phyloP scores from a whole-genome alignment of 2,888 invertebrate genomes.

The Stratiomys singularior region DNA sequence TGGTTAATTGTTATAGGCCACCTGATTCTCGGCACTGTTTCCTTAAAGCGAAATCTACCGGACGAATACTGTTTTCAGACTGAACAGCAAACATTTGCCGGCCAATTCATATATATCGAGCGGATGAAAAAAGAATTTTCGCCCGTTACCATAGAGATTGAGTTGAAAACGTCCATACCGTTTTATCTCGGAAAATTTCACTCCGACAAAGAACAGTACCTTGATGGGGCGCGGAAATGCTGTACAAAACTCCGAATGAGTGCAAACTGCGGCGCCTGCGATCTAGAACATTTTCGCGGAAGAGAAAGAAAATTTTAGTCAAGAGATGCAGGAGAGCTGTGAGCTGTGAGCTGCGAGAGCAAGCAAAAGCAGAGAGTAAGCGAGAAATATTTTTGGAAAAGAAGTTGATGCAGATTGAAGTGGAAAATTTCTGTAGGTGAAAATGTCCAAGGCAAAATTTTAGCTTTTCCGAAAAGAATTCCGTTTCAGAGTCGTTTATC shows the following conservation, averaged over 20 bases:
- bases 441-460: conserved; percentile 14
- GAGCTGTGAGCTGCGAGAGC: neutral
- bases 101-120: conserved; percentile 49
- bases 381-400: neutral
- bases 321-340: neutral
- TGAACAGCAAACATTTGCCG: conserved; percentile 46
- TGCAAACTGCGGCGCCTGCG: conserved; percentile 33
- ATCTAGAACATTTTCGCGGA: neutral
- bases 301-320: conserved; percentile 5
- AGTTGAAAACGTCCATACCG: conserved; percentile 13
- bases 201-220: neutral
- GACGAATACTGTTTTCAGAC: conserved; percentile 50
- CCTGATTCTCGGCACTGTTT: conserved; percentile 44
- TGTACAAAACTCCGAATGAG: neutral
- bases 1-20: conserved; percentile 27
- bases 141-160: conserved; percentile 48
- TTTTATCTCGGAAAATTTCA: conserved; percentile 31
- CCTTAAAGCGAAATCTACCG: conserved; percentile 48
- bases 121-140: conserved; percentile 36
- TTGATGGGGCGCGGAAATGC: neutral
- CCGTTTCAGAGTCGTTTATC: neutral
- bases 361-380: neutral
- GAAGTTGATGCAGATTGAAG: neutral
- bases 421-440: conserved; percentile 6
- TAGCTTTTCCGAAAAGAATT: neutral